Evolutionary conservation across 2,797 vertebrate genomes (phyloP), one percentile per base, ranked within the genome.

Genomic region (Brachymystax lenok): DNA sequence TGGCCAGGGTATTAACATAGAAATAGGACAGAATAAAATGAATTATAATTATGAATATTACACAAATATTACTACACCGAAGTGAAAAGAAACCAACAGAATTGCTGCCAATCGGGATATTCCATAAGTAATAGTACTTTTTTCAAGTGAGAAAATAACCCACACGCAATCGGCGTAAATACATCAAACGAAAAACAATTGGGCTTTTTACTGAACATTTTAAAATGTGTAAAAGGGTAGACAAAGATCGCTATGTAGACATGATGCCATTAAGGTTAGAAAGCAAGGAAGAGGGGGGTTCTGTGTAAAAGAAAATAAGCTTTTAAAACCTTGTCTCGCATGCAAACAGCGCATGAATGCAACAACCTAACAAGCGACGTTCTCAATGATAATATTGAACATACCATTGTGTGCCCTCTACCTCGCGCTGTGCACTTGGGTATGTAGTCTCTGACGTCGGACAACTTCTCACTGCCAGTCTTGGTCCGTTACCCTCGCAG

Each of bases 341-440:
- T 51, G 8, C 69, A n/a, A 33, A 19, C 68, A n/a, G 30, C 67
- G 17, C 30, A n/a, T 33, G 30, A 4, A 19, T n/a, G 17, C 33
- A 59, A 10, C 56, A 59, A 54, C 52, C 8, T 46, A 35, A 12
- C 4, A 40, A 35, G 46, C 1, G 10, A 51, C 6, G 69, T 46
- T 27, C 5, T 51, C 7, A 13, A 4, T 70, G 46, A 24, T 52
- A 24, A 54, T 71, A 27, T 6, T 19, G 7, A 71, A 71, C 70
- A 54, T 54, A 71, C 70, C 46, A 19, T 33, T 5, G 24, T 19
- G 5, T 71, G 69, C 7, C 70, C 70, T 71, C 70, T 54, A 54
- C 12, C 51, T 71, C 70, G 69, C 13, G 50, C 70, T 52, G 24
- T 14, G 24, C n/a, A 30, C 69, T 52, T 13, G 24, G 24, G 50